Conservation (phyloP, 2,888 invertebrate species). For the Melinaea marsaeus region DNA sequence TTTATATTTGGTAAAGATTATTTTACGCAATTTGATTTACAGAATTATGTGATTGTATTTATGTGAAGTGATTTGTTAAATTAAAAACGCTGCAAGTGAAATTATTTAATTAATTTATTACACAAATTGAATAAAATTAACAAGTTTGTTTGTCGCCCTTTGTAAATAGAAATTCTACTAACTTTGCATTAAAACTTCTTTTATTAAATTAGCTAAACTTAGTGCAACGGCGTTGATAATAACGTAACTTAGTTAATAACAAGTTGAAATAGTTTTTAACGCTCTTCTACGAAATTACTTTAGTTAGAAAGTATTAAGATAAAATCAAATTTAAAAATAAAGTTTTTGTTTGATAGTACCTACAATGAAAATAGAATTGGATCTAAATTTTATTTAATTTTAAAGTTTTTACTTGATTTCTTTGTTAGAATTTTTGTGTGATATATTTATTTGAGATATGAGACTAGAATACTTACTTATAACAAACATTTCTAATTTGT, state of each 20-base stretch:
- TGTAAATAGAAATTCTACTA: not conserved
- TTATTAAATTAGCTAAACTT: constrained; percentile 12
- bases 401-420: not conserved
- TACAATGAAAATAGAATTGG: not conserved
- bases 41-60: not conserved
- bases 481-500: too few relatives aligned
- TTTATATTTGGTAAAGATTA: constrained; percentile 5
- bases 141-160: not conserved
- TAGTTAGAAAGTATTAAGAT: constrained; percentile 4
- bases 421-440: too few relatives aligned
- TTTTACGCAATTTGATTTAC: too few relatives aligned
- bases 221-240: not conserved
- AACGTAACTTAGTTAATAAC: not conserved
- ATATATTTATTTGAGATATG: too few relatives aligned
- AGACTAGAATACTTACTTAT: too few relatives aligned
- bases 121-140: not conserved
- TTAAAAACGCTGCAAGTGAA: too few relatives aligned
- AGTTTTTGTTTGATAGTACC: not conserved
- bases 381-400: not conserved
- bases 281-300: not conserved
- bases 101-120: too few relatives aligned
- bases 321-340: constrained; percentile 2
- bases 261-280: not conserved
- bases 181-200: constrained; percentile 8
- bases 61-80: not conserved